Base-by-base conservation (phyloP, 2,888 invertebrate species). In the Andrena minutula region DNA sequence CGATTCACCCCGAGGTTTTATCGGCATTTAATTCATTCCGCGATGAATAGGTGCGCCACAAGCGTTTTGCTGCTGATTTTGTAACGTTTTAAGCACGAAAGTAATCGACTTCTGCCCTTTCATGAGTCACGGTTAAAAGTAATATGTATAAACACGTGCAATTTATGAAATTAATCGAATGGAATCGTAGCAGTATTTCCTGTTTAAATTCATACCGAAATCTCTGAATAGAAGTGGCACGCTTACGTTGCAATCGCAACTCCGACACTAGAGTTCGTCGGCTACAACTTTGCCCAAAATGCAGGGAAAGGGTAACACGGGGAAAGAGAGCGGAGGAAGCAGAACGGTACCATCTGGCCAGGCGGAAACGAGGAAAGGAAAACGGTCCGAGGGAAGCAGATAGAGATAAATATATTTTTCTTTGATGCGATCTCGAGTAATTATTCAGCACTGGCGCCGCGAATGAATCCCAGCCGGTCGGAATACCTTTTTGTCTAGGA, bases 401-500 rank as follows among this genome's bases (percentile, higher is more conserved):
- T 75, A 82, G 78, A 78, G 70, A 75, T 70, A 83, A 87, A 86
- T 86, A 82, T 79, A 81, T 83, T 83, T 82, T 75, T 61, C 76
- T 79, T 79, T 69, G 76, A 87, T 58, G 49, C 69, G 68, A 82
- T 77, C 76, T 68, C 68, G 53, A 49, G 73, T 80, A 89, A 88
- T 88, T 89, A 83, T 83, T 86, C 86, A 65, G 58, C 47, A 1
- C 60, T 20, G 60, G 64, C 75, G 28, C 63, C 63, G 58, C 58
- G 30, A 73, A 69, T 26, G 73, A 69, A 73, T 72, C 32, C 30
- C 32, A 41, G n/a, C 47, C 61, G 26, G 12, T 2, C 49, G 60
- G 41, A 32, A 56, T 23, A 8, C 68, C 41, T 65, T 63, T 73
- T 74, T 75, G 32, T 74, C 66, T 26, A 4, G 10, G 16, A n/a